A percentile compares a stretch with the other conserved stretches of the same genome.
phyloP scores from a whole-genome alignment of 2,113 vertebrate genomes.

The Pseudorasbora parva region DNA sequence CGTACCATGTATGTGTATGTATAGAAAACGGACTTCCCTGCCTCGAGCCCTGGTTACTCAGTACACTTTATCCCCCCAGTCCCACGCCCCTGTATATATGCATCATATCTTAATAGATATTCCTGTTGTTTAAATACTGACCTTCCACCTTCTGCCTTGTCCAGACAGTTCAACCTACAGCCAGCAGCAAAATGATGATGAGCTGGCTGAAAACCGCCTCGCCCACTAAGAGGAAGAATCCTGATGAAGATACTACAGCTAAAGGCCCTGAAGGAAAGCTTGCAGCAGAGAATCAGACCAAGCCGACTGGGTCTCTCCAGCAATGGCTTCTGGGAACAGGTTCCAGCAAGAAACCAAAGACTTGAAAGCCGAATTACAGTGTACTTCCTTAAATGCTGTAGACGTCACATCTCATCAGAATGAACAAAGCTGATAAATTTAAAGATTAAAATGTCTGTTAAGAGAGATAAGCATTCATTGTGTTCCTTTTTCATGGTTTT shows the following conservation, averaged over 20 bases:
- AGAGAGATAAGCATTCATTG: neutral
- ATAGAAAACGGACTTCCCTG: too few species aligned
- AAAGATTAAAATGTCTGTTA: neutral
- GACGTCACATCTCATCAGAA: neutral
- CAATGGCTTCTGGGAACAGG: conserved; percentile 71
- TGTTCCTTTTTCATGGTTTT: neutral
- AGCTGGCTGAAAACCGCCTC: conserved; percentile 82
- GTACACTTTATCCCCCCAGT: too few species aligned
- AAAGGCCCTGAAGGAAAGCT: conserved; percentile 61
- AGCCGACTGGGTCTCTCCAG: conserved; percentile 69
- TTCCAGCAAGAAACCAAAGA: conserved; percentile 67
- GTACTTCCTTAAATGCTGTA: neutral
- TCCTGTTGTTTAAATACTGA: neutral
- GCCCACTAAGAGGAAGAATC: conserved; percentile 80
- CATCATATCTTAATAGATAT: neutral
- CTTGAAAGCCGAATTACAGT: neutral
- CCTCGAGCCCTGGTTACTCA: too few species aligned
- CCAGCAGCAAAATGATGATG: conserved; percentile 83
- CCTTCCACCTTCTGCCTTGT: neutral
- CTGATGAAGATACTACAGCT: conserved; percentile 61
- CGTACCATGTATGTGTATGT: too few species aligned
- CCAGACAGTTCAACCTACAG: conserved; percentile 77
- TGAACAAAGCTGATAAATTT: neutral
- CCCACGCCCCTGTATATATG: too few species aligned
- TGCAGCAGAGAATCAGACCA: conserved; percentile 64